These are phyloP conservation scores for Cynopterus brachyotis DNA, from an alignment of 2,113 vertebrate genomes.

Conservation along the genomic window DNA sequence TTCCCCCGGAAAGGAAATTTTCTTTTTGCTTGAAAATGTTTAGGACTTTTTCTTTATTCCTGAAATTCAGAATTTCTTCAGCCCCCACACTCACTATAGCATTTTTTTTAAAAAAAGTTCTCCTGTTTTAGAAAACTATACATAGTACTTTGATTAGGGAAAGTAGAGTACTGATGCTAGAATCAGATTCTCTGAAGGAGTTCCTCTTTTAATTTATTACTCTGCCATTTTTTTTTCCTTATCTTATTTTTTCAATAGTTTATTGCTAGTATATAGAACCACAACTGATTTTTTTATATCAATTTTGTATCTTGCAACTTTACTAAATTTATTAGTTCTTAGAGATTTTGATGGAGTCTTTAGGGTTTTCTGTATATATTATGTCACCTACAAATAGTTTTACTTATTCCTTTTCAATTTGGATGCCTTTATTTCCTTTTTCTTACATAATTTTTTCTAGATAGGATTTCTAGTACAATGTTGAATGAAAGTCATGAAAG, in stretches of 20 bases:
- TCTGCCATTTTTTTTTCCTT: not conserved
- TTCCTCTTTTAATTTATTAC: not conserved
- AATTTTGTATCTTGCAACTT: not conserved
- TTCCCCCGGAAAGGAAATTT: not conserved
- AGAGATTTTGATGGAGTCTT: not conserved
- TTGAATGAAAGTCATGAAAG: not conserved
- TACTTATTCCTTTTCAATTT: not conserved
- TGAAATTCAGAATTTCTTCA: not conserved
- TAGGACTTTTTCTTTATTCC: not conserved
- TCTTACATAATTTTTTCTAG: not conserved
- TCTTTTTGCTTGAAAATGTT: not conserved
- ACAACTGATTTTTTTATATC: not conserved
- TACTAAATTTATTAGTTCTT: not conserved
- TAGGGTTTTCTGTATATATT: not conserved
- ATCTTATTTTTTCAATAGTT: not conserved
- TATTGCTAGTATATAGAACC: not conserved
- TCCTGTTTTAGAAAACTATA: not conserved
- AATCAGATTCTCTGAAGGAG: not conserved
- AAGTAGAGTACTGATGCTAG: not conserved
- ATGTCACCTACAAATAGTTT: not conserved
- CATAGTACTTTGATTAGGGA: not conserved
- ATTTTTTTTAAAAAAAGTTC: not conserved
- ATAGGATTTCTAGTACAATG: not conserved
- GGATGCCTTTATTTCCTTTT: not conserved
- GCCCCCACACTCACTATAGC: not conserved